These are phyloP conservation scores for Onychostruthus taczanowskii DNA, from an alignment of 2,113 vertebrate species.

Conservation along the genomic window DNA sequence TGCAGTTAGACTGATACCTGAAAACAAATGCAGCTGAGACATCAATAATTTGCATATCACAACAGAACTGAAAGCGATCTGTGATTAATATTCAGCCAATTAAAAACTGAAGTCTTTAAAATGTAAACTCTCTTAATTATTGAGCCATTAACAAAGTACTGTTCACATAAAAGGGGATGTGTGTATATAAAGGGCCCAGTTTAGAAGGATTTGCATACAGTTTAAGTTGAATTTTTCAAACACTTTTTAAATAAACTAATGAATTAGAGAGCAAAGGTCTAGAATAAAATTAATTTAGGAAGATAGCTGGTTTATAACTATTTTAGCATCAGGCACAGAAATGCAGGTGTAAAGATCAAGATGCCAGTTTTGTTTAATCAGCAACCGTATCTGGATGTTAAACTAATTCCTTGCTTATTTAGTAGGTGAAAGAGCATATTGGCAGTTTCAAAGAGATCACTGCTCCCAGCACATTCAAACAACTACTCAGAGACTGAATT, in stretches of 20 bases:
- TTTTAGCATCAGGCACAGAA: background rate
- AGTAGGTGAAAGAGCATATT: background rate
- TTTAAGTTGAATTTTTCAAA: background rate
- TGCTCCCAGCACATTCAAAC: background rate
- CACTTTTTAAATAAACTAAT: background rate
- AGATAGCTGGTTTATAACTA: background rate
- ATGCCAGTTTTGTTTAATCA: background rate
- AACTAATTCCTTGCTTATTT: constrained; percentile 10
- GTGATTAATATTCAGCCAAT: constrained; percentile 45
- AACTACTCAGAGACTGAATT: background rate
- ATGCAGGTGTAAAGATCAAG: background rate
- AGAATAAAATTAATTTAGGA: background rate
- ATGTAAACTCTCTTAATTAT: constrained; percentile 31
- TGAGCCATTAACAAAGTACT: constrained; percentile 23
- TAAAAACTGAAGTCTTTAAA: constrained; percentile 54
- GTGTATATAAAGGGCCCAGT: background rate
- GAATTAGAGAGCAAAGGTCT: background rate
- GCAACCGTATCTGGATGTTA: background rate
- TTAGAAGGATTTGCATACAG: background rate
- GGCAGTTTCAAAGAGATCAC: background rate
- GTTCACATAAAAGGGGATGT: constrained; percentile 12
- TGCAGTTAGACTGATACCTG: constrained; percentile 25
- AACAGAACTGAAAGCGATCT: constrained; percentile 25
- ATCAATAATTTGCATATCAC: constrained; percentile 50
- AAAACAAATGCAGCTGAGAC: constrained; percentile 40